These are phyloP conservation scores for Sebastes oblongus DNA, from an alignment of 2,797 vertebrate genomes.

Conservation along the genomic window DNA sequence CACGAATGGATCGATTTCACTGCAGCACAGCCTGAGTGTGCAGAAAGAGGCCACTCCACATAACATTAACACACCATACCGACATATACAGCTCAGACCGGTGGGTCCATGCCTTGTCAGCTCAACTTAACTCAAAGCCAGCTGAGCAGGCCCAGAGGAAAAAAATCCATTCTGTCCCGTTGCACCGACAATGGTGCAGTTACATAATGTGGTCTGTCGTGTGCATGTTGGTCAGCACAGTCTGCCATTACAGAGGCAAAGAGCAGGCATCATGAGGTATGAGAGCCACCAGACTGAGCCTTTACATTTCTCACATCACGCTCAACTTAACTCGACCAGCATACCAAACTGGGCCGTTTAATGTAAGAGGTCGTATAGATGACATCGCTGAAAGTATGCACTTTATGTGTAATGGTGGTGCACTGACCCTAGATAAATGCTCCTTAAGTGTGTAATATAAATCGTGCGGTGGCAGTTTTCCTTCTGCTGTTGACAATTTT, in stretches of 20 bases:
- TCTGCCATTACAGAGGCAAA: constrained; percentile 27
- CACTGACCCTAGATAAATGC: not conserved
- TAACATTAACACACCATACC: constrained; percentile 39
- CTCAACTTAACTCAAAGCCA: constrained; percentile 66
- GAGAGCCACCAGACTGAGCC: constrained; percentile 26
- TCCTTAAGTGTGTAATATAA: not conserved
- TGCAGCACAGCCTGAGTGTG: constrained; percentile 50
- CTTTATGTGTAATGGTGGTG: not conserved
- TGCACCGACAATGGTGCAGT: constrained; percentile 67
- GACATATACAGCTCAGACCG: constrained; percentile 51
- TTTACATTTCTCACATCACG: not conserved
- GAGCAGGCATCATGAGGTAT: constrained; percentile 24
- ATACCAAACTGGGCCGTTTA: not conserved
- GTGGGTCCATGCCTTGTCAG: constrained; percentile 68
- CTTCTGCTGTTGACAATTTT: not conserved
- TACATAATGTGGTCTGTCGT: constrained; percentile 63
- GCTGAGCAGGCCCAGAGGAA: constrained; percentile 66
- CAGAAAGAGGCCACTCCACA: constrained; percentile 45
- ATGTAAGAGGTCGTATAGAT: not conserved
- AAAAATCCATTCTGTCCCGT: constrained; percentile 72
- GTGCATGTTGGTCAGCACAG: constrained; percentile 48
- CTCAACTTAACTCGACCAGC: not conserved
- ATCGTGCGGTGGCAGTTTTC: not conserved
- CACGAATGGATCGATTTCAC: constrained; percentile 65
- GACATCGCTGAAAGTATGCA: not conserved